These are phyloP conservation scores for Carcinoscorpius rotundicauda DNA, from an alignment of 1,140 invertebrate species.

Conservation along the genomic window DNA sequence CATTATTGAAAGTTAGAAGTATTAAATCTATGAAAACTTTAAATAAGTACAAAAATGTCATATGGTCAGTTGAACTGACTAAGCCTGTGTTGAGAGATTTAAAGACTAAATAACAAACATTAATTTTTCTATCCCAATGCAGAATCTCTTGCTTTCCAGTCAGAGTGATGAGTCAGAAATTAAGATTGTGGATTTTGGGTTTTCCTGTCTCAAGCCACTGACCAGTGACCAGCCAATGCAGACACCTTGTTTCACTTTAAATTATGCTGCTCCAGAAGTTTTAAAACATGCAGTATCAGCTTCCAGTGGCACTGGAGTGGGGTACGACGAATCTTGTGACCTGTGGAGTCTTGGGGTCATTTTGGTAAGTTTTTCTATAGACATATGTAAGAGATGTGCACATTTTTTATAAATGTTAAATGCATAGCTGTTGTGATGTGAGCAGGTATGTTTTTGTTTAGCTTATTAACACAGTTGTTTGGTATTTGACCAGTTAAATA, in stretches of 20 bases:
- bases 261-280: constrained; percentile 86
- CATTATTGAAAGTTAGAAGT: too few relatives aligned
- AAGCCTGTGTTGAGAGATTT: too few relatives aligned
- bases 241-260: constrained; percentile 75
- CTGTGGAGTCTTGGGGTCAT: constrained; percentile 86
- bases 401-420: not conserved
- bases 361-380: constrained; percentile 40
- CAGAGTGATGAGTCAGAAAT: constrained; percentile 37
- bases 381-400: not conserved
- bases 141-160: constrained; percentile 27
- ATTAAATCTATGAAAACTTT: too few relatives aligned
- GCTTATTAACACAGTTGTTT: not conserved
- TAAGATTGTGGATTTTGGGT: constrained; percentile 83
- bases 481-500: not conserved
- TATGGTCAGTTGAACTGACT: too few relatives aligned
- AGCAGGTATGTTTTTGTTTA: constrained; percentile 2
- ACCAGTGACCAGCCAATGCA: constrained; percentile 43
- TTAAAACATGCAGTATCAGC: constrained; percentile 42
- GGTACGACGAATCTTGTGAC: constrained; percentile 80
- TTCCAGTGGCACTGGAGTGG: constrained; percentile 28
- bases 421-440: not conserved
- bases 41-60: too few relatives aligned
- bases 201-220: constrained; percentile 53
- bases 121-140: not conserved
- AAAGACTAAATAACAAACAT: not conserved